Conservation (phyloP, 1,140 invertebrate genomes). For the Pomacea maculata region DNA sequence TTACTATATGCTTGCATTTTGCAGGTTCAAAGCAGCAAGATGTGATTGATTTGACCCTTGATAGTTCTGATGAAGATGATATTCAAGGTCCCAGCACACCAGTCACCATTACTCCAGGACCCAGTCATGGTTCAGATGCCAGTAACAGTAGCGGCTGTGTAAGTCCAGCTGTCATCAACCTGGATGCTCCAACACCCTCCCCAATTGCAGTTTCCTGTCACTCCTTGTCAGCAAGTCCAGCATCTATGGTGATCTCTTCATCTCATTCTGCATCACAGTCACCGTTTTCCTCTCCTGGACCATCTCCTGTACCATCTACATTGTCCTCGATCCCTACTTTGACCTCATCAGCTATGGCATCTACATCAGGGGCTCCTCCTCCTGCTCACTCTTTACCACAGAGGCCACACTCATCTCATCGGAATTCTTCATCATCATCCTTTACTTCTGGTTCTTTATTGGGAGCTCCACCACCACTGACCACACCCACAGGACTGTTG, state of each 20-base stretch:
- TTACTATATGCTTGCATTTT: not conserved
- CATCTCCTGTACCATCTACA: not conserved
- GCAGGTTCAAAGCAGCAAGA: constrained; percentile 50
- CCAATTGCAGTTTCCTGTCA: constrained; percentile 42
- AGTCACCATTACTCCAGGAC: constrained; percentile 24
- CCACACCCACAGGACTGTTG: constrained; percentile 20
- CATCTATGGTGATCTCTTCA: constrained; percentile 16
- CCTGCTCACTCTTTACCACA: constrained; percentile 33
- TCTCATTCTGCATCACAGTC: constrained; percentile 39
- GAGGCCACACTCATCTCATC: constrained; percentile 34
- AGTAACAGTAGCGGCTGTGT: constrained; percentile 38
- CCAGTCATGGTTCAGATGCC: constrained; percentile 24
- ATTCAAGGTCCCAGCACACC: constrained; percentile 26
- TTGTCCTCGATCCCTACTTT: not conserved
- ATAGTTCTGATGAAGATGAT: constrained; percentile 59
- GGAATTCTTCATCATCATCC: constrained; percentile 24
- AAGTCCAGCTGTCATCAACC: constrained; percentile 54
- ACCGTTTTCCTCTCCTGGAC: constrained; percentile 39
- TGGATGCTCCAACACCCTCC: constrained; percentile 53
- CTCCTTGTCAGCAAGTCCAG: constrained; percentile 30
- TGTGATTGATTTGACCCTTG: constrained; percentile 58
- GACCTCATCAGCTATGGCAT: constrained; percentile 27
- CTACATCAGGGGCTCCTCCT: constrained; percentile 32
- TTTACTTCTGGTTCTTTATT: constrained; percentile 20
- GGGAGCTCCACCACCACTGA: constrained; percentile 20